These are phyloP conservation scores for Eilema sororculum DNA, from an alignment of 2,888 invertebrate species.

Conservation along the genomic window DNA sequence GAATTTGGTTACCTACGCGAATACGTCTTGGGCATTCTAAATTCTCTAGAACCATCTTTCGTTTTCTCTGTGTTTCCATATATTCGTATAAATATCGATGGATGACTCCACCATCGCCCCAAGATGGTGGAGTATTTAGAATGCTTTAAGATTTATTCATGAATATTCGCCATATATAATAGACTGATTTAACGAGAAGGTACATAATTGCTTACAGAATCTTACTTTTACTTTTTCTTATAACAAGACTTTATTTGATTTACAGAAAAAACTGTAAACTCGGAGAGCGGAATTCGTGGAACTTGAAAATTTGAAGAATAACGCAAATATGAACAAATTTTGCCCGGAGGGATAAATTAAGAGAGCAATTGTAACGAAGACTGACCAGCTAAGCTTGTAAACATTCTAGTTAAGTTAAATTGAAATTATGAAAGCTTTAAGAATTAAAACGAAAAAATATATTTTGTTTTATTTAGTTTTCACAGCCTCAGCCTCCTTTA, in stretches of 20 bases:
- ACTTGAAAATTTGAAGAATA: constrained; percentile 27
- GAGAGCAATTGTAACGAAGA: constrained; percentile 35
- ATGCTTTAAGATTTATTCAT: too few species aligned
- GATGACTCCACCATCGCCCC: too few species aligned
- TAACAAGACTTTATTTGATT: constrained; percentile 35
- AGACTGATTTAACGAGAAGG: too few species aligned
- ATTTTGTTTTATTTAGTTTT: constrained; percentile 6
- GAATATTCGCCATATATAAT: too few species aligned
- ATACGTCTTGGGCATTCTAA: too few species aligned
- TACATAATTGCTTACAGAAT: neutral
- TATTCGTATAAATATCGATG: too few species aligned
- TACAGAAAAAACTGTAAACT: constrained; percentile 36
- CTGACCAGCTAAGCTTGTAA: constrained; percentile 35
- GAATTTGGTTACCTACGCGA: too few species aligned
- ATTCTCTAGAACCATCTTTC: too few species aligned
- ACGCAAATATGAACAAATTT: constrained; percentile 21
- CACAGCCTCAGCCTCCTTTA: neutral
- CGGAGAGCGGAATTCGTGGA: constrained; percentile 23
- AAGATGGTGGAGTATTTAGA: too few species aligned
- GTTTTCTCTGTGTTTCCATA: too few species aligned
- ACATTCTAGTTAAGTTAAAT: constrained; percentile 17
- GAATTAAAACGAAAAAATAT: neutral
- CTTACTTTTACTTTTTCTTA: constrained; percentile 16
- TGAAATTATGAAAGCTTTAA: neutral
- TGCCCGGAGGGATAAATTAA: constrained; percentile 21